Evolutionary conservation across 2,888 invertebrate genomes (phyloP).

Genomic region (Ichneumoninae sp.): DNA sequence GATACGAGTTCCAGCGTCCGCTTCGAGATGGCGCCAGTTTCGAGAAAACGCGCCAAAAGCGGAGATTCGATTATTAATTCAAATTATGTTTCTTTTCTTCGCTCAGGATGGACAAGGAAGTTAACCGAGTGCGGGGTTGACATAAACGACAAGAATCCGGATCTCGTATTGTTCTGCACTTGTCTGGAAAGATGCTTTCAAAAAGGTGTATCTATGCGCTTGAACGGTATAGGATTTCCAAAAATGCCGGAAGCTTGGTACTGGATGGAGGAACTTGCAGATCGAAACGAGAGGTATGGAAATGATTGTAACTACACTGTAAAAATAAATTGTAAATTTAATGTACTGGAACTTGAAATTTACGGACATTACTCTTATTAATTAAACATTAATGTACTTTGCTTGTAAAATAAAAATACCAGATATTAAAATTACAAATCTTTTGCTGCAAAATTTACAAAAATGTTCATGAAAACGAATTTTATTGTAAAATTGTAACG

Average conservation of each 20-base stretch:
- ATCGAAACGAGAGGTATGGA: conserved; percentile 73
- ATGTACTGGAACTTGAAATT: too few species aligned
- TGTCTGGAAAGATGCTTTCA: conserved; percentile 86
- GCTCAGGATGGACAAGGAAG: conserved; percentile 82
- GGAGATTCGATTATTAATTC: conserved; percentile 19
- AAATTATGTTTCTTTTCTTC: conserved; percentile 62
- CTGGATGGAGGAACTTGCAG: conserved; percentile 86
- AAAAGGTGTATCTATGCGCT: conserved; percentile 85
- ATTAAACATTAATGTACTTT: too few species aligned
- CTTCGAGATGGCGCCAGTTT: conserved; percentile 31
- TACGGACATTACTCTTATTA: too few species aligned
- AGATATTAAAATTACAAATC: too few species aligned
- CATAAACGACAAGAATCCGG: conserved; percentile 85
- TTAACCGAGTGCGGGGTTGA: conserved; percentile 81
- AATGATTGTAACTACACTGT: background rate
- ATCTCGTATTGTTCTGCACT: conserved; percentile 85
- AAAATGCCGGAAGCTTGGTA: conserved; percentile 85
- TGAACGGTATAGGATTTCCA: conserved; percentile 83
- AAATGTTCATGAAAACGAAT: too few species aligned
- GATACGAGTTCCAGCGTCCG: background rate
- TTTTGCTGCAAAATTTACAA: too few species aligned
- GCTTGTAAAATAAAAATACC: too few species aligned
- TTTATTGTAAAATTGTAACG: too few species aligned
- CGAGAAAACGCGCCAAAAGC: conserved; percentile 29
- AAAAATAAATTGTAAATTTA: too few species aligned